Conservation (phyloP, 2,113 vertebrate species). For the Salvelinus sp. region DNA sequence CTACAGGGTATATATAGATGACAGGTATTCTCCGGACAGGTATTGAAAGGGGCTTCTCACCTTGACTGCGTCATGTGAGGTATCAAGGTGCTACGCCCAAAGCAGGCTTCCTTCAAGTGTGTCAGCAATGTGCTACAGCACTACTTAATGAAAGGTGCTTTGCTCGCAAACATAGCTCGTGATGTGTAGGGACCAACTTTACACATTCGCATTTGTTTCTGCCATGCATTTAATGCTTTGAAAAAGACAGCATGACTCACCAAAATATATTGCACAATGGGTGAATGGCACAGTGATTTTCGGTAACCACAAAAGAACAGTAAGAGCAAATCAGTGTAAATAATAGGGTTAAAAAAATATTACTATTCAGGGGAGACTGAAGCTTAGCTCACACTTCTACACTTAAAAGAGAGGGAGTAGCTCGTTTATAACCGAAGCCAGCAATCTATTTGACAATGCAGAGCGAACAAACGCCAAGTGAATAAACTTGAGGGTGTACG, state of each 20-base stretch:
- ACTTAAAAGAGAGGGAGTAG: background rate
- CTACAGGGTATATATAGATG: slow-evolving; percentile 99
- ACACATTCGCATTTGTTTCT: background rate
- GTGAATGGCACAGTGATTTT: too few species aligned
- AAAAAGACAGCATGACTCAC: too few species aligned
- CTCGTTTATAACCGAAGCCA: background rate
- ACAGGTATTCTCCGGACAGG: slow-evolving; percentile 69
- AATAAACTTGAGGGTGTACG: background rate
- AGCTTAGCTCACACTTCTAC: background rate
- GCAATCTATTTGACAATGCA: background rate
- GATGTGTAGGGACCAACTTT: background rate
- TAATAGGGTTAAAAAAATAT: too few species aligned
- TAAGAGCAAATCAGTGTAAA: too few species aligned
- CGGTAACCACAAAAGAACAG: too few species aligned
- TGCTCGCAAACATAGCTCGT: slow-evolving; percentile 11
- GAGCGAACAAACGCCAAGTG: background rate
- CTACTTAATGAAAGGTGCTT: slow-evolving; percentile 13
- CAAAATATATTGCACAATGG: too few species aligned
- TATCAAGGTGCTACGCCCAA: slow-evolving; percentile 24
- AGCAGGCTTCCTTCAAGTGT: slow-evolving; percentile 29
- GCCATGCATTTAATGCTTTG: background rate
- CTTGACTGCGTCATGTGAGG: slow-evolving; percentile 51
- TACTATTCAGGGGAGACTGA: too few species aligned
- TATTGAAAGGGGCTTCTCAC: slow-evolving; percentile 51
- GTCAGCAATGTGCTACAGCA: slow-evolving; percentile 5